phyloP scores from a whole-genome alignment of 2,113 vertebrate species.

The Cephalopterus ornatus region DNA sequence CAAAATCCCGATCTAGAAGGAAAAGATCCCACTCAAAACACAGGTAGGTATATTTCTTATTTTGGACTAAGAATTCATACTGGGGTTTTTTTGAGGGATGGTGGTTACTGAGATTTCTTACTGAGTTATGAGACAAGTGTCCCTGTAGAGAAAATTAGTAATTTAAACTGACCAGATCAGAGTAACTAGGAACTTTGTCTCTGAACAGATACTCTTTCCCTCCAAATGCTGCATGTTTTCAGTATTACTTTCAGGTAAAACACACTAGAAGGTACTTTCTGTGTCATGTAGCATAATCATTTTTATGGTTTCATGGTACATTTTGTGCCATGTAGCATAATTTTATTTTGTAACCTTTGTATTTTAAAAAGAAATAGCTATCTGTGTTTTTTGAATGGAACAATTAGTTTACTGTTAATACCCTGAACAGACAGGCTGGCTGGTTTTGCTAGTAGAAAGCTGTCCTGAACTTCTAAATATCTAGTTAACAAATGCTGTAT shows the following conservation, averaged over 20 bases:
- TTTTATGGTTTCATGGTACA: not conserved
- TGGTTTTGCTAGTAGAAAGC: not conserved
- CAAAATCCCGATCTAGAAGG: slow-evolving; percentile 80
- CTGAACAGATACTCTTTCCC: not conserved
- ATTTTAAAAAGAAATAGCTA: not conserved
- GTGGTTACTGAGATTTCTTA: not conserved
- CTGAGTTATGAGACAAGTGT: not conserved
- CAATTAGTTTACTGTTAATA: not conserved
- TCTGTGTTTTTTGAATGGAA: not conserved
- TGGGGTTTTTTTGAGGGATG: not conserved
- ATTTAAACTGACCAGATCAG: not conserved
- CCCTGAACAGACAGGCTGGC: not conserved
- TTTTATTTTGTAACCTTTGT: not conserved
- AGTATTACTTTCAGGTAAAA: not conserved
- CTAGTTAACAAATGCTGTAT: not conserved
- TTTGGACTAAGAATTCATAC: not conserved
- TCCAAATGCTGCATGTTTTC: not conserved
- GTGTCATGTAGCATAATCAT: not conserved
- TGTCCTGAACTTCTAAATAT: not conserved
- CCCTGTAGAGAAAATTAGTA: not conserved
- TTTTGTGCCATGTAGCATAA: not conserved
- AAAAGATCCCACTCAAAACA: slow-evolving; percentile 90
- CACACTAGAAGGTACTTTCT: not conserved
- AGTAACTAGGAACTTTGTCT: not conserved
- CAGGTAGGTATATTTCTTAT: slow-evolving; percentile 74